Evolutionary conservation across 2,113 vertebrate genomes (phyloP).

Genomic region (Uropsilus gracilis): DNA sequence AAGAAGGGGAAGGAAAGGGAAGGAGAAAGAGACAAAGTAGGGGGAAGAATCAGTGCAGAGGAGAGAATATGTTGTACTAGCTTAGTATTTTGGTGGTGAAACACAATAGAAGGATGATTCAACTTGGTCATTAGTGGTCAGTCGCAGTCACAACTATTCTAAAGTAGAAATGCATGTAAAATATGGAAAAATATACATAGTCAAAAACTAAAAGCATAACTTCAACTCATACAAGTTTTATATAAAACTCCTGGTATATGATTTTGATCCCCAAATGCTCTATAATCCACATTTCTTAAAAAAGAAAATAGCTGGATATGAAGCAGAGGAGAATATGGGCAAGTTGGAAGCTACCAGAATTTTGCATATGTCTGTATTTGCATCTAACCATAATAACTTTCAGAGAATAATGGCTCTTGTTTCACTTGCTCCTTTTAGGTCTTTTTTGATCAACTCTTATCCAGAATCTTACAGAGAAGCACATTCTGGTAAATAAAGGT

Average conservation of each 20-base stretch:
- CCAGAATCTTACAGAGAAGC: not conserved
- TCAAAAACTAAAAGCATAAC: not conserved
- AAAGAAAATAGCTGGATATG: not conserved
- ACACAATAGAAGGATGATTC: not conserved
- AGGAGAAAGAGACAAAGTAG: no score
- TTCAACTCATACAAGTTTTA: not conserved
- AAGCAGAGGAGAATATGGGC: not conserved
- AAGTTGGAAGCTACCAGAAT: not conserved
- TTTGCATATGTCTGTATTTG: not conserved
- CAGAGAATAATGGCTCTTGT: not conserved
- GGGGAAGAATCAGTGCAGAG: no score
- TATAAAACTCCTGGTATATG: not conserved
- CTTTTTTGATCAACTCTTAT: not conserved
- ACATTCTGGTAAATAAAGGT: not conserved
- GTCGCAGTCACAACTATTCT: no score
- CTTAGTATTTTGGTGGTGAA: not conserved
- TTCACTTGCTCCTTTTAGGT: not conserved
- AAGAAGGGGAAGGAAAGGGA: no score
- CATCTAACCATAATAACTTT: not conserved
- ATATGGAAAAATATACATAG: not conserved
- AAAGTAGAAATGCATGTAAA: no score
- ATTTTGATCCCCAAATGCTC: not conserved
- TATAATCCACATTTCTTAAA: not conserved
- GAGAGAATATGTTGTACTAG: not conserved
- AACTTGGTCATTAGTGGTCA: no score